Conservation (phyloP, 92 coral and sea anemone genomes). For the Diadumene lineata region DNA sequence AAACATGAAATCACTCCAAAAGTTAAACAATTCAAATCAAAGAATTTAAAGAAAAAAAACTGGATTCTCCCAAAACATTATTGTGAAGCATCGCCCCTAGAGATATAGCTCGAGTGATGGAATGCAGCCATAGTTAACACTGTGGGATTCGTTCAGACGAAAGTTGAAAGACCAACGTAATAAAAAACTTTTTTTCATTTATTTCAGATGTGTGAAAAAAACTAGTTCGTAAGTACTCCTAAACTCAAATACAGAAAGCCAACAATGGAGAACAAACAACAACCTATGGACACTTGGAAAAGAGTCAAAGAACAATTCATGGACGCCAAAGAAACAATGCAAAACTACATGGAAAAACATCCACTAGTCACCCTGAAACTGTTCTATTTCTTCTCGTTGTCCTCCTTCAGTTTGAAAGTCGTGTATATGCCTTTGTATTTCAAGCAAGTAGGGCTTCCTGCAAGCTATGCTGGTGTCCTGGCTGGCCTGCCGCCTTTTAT, state of each 20-base stretch:
- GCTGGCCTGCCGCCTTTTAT: constrained; percentile 24
- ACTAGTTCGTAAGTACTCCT: too few relatives aligned
- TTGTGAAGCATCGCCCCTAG: too few relatives aligned
- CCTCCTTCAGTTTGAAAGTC: constrained; percentile 34
- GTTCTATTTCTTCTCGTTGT: constrained; percentile 36
- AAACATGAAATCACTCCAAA: too few relatives aligned
- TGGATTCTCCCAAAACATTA: too few relatives aligned
- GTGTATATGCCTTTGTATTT: constrained; percentile 23
- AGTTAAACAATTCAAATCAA: too few relatives aligned
- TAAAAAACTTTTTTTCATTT: too few relatives aligned
- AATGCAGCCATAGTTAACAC: too few relatives aligned
- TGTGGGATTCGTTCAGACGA: too few relatives aligned
- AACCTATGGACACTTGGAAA: background rate
- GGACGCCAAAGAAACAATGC: constrained; percentile 18
- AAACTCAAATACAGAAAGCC: background rate
- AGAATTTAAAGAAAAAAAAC: too few relatives aligned
- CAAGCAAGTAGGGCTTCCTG: constrained; percentile 27
- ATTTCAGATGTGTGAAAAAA: background rate
- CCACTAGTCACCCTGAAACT: constrained; percentile 25
- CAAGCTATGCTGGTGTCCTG: constrained; percentile 24
- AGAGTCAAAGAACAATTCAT: constrained; percentile 16
- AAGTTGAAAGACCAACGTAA: too few relatives aligned
- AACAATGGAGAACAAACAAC: background rate
- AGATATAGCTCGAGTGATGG: too few relatives aligned
- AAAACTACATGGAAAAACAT: background rate